Evolutionary conservation across 2,113 vertebrate genomes (phyloP).

Genomic region (Platycercus adscitus): DNA sequence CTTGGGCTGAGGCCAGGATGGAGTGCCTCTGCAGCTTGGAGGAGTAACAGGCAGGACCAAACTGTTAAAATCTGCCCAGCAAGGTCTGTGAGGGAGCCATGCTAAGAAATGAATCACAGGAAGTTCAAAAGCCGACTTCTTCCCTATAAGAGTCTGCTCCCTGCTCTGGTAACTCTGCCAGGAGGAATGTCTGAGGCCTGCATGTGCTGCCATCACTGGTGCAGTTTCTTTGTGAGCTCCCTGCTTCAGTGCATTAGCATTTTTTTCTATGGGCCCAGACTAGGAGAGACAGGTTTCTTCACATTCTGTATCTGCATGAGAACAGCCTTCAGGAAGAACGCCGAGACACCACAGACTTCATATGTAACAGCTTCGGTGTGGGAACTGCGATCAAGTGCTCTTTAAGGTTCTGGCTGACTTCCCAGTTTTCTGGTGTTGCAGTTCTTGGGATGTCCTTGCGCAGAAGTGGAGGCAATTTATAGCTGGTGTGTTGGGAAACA

Average conservation of each 20-base stretch:
- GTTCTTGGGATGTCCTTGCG: conserved; percentile 9
- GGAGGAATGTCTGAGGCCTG: accelerated
- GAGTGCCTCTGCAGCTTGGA: not conserved
- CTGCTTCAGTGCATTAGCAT: not conserved
- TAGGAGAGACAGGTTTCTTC: conserved; percentile 50
- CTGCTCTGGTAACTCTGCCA: not conserved
- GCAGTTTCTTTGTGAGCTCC: not conserved
- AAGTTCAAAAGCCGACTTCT: not conserved
- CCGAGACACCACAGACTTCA: not conserved
- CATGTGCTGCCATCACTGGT: not conserved
- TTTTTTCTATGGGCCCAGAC: not conserved
- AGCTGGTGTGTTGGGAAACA: not conserved
- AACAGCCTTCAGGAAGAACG: conserved; percentile 32
- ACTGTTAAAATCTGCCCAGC: not conserved
- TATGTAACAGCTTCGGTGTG: conserved; percentile 12
- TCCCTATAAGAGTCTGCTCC: not conserved
- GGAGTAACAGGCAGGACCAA: not conserved
- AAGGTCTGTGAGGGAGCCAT: not conserved
- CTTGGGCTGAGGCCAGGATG: not conserved
- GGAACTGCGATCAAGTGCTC: not conserved
- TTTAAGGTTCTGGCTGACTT: not conserved
- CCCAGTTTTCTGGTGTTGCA: not conserved
- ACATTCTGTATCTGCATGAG: conserved; percentile 24
- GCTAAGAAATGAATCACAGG: not conserved
- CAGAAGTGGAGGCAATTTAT: conserved; percentile 2